phyloP scores from a whole-genome alignment of 2,797 vertebrate genomes.

The Gallinago solitaria region DNA sequence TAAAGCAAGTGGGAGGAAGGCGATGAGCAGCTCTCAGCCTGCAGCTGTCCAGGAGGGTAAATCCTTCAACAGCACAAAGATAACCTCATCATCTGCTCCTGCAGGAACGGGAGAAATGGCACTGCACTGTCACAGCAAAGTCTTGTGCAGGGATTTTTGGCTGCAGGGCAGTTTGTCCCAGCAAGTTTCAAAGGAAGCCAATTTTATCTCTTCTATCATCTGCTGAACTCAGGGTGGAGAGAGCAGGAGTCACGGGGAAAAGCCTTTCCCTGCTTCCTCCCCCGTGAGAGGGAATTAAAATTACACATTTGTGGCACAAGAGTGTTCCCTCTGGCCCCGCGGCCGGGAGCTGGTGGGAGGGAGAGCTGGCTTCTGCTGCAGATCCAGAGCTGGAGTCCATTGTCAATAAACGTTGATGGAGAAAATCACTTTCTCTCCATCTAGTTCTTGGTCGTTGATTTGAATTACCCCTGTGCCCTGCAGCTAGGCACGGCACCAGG shows the following conservation, averaged over 20 bases:
- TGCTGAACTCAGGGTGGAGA: neutral
- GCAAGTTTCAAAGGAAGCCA: neutral
- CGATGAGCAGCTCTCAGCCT: neutral
- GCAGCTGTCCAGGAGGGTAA: neutral
- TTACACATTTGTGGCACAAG: neutral
- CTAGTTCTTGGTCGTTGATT: neutral
- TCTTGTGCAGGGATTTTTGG: neutral
- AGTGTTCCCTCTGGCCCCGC: rapidly evolving
- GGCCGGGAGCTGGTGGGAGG: neutral
- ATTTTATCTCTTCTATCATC: neutral
- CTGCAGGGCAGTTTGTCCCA: neutral
- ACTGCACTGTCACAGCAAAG: neutral
- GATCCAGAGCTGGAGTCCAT: neutral
- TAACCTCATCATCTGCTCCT: neutral
- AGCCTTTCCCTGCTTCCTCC: neutral
- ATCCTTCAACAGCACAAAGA: neutral
- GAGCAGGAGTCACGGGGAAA: neutral
- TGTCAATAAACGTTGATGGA: neutral
- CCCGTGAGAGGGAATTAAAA: neutral
- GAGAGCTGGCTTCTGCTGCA: neutral
- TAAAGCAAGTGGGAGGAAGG: neutral
- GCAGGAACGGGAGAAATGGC: neutral
- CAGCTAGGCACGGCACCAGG: neutral
- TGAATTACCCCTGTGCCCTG: neutral
- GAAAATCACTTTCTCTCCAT: neutral